Base-by-base conservation (phyloP, 2,113 vertebrate species). In the Greenwoodochromis staneri region DNA sequence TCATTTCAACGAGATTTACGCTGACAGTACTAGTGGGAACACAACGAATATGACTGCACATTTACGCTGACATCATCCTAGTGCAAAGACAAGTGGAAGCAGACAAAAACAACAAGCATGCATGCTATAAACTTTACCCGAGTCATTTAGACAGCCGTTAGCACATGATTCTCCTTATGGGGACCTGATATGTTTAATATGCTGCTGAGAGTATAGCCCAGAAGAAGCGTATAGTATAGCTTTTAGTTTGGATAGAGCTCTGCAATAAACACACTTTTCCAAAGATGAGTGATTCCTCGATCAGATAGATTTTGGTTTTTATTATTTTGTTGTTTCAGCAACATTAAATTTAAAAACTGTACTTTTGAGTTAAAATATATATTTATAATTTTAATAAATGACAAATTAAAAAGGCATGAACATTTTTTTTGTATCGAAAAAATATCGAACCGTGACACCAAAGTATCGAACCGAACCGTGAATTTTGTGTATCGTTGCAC, bases 201-300 rank as follows among this genome's bases (percentile, higher is more conserved):
- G 51, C 9, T 0, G 51, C 51, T 21, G 51, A 53, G 51, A 11
- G 1, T 21, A 53, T 21, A 53, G 0, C 51, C 51, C 19, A 53
- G 51, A 53, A 2, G 51, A 21, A 53, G 51, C 2, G 0, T 21
- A 21, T 53, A 21, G 19, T 21, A 21, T 6, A 53, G n/a, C 51
- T 53, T 54, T 21, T 54, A 6, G 0, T 54, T 54, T 54, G 51
- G 51, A 54, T 0, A 54, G 9, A 54, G n/a, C 19, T 53, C n/a
- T 21, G 3, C 6, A 21, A 54, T 54, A 54, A 54, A 54, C 2
- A 4, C 49, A n/a, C 51, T 54, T 54, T 54, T 54, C 1, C 53
- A 12, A 12, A 24, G 3, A 12, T 11, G n/a, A 54, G 10, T 0
- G 53, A 54, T 54, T 24, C 0, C 10, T 54, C 10, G 0, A 54